Evolutionary conservation across 2,113 vertebrate species (phyloP), one percentile per base, ranked within the genome.

Genomic region (Nothobranchius kuhntae): DNA sequence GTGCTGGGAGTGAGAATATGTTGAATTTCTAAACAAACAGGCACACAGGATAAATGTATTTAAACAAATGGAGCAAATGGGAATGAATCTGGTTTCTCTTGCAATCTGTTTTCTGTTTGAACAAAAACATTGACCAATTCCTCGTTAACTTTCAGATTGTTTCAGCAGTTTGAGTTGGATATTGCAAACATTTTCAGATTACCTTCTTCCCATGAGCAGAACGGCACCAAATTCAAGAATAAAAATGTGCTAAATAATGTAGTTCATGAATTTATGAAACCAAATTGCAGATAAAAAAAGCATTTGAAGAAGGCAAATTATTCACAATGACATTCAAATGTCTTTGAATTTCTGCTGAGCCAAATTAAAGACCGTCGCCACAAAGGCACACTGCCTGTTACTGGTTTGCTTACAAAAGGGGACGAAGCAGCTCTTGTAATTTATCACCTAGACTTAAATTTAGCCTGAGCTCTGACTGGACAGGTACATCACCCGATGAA

Each of bases 381-480:
- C 44, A 7, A 71, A 70, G 74, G 70, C 48, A 56, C 71, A 74
- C 65, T 69, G 74, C 77, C 58, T 42, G 73, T 73, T 83, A 76
- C 77, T 55, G 48, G 73, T 73, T 83, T 79, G 51, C 65, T 88
- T 79, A 78, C 60, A 40, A 80, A 86, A 81, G 71, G 53, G n/a
- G 9, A 30, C 42, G 3, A 45, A 73, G 63, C 45, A 21, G 75
- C 71, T 77, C 55, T 45, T 53, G 75, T 74, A 87, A 91, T 92
- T 90, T 80, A 91, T 89, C 90, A 89, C 75, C 73, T 53, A 15
- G 77, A 40, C 73, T 80, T 83, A 81, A 63, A 73, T 74, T 53
- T 70, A 63, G 75, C 82, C 62, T 15, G 42, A 71, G 69, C 69
- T 85, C 64, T 50, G 45, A 73, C 85, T 68, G 71, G 75, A 85